Evolutionary conservation across 2,113 vertebrate genomes (phyloP), one percentile per base, ranked within the genome.

Genomic region (Ophthalmolycus amberensis): DNA sequence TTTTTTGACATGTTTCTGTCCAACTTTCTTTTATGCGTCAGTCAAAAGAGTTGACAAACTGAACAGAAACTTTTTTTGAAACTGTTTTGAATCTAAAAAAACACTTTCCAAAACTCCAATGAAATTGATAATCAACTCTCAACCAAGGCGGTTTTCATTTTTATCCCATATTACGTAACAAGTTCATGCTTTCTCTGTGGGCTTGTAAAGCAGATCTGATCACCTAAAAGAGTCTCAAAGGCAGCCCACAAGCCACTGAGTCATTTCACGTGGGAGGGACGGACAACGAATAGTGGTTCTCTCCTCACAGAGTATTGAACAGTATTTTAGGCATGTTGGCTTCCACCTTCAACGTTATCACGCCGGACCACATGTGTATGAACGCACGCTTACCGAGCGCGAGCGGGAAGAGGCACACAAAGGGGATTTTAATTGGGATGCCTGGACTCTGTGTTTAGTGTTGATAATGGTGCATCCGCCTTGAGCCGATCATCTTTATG

Each of bases 191-290:
- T 48, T 77, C 14, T n/a, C 52, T 37, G 82, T 84, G 79, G 77
- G 72, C 56, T 34, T 80, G 68, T 32, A 71, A 78, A 86, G 82
- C 63, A 84, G 70, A 88, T 84, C 59, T 59, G 75, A 90, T 89
- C 50, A 72, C 75, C 63, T 79, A 67, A 82, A 88, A 75, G 59
- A 6, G 71, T 82, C 52, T 78, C 70, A 44, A 63, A 38, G 25
- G 68, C 75, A 71, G 75, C 82, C 82, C 63, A 85, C 78, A 56
- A 77, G 60, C 74, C 65, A 73, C 85, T 89, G 84, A 90, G 58
- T 93, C 91, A 92, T 74, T 34, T 37, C 75, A 82, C 54, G 74
- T 88, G 82, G 83, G 82, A 75, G 60, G 78, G 65, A 78, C 75
- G 59, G 20, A 66, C 60, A 80, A 32, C 40, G 77, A 62, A 85